Conservation (phyloP, 1,140 invertebrate species). For the Leptopilina boulardi region DNA sequence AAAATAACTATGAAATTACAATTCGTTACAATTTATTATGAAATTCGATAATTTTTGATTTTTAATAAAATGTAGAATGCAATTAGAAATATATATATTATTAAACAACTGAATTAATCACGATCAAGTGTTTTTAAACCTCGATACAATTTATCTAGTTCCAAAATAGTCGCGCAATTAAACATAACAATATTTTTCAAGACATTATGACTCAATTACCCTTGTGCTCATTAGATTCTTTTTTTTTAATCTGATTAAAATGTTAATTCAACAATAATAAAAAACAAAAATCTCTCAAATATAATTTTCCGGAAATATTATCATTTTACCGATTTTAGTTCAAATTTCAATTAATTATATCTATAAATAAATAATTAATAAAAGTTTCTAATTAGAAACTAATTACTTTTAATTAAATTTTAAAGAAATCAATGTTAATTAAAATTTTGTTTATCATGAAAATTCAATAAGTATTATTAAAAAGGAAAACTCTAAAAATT, state of each 20-base stretch:
- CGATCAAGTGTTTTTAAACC: conserved; percentile 12
- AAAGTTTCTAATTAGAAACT: too few relatives aligned
- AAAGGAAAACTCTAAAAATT: background rate
- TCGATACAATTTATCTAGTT: background rate
- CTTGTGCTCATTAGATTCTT: background rate
- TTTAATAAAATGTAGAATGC: background rate
- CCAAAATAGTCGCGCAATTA: background rate
- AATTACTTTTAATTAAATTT: too few relatives aligned
- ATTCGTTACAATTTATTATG: conserved; percentile 52
- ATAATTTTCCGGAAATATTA: too few relatives aligned
- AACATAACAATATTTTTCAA: background rate
- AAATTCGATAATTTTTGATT: conserved; percentile 57
- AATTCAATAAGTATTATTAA: too few relatives aligned
- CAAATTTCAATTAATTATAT: too few relatives aligned
- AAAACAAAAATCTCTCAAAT: too few relatives aligned
- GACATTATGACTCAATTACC: background rate
- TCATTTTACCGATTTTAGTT: too few relatives aligned
- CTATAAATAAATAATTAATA: too few relatives aligned
- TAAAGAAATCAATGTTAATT: too few relatives aligned
- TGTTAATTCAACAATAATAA: too few relatives aligned
- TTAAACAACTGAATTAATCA: background rate
- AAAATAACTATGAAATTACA: background rate
- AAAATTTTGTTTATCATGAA: too few relatives aligned
- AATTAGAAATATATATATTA: background rate
- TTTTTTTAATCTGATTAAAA: background rate